phyloP scores from a whole-genome alignment of 2,888 invertebrate species.

The Drosophila subquinaria region DNA sequence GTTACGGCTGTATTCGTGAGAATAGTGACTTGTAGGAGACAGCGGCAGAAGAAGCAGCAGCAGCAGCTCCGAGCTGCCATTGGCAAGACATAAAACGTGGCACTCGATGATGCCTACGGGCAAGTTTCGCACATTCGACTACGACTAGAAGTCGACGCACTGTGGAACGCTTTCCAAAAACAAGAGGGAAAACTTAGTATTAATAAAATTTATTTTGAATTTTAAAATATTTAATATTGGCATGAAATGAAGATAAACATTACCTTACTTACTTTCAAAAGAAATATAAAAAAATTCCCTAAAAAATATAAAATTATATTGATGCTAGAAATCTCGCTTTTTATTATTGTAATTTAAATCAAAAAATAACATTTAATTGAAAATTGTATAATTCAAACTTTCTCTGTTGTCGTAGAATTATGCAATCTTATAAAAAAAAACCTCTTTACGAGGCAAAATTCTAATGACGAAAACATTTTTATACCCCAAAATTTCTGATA shows the following conservation, averaged over 20 bases:
- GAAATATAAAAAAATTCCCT: too few relatives aligned
- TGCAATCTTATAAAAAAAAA: too few relatives aligned
- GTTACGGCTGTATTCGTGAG: conserved; percentile 1
- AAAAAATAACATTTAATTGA: too few relatives aligned
- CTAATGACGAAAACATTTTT: too few relatives aligned
- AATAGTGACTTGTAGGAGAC: conserved; percentile 26
- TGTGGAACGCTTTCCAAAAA: background rate
- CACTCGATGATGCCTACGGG: conserved; percentile 79
- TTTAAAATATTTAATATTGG: background rate
- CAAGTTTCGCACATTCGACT: conserved; percentile 62
- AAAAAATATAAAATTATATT: too few relatives aligned
- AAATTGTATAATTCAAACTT: too few relatives aligned
- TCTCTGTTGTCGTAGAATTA: too few relatives aligned
- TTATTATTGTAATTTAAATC: too few relatives aligned
- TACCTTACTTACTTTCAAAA: background rate
- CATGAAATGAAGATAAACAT: background rate
- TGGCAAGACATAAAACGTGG: conserved; percentile 77
- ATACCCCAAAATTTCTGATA: too few relatives aligned
- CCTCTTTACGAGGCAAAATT: too few relatives aligned
- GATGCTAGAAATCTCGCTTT: too few relatives aligned
- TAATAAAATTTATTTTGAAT: background rate
- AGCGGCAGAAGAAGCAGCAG: conserved; percentile 17
- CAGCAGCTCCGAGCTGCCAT: conserved; percentile 46
- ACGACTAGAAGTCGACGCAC: background rate
- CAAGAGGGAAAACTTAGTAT: too few relatives aligned